Evolutionary conservation across 2,888 invertebrate species (phyloP), one percentile per base, ranked within the genome.

Genomic region (Eueremaeus valkanovi): DNA sequence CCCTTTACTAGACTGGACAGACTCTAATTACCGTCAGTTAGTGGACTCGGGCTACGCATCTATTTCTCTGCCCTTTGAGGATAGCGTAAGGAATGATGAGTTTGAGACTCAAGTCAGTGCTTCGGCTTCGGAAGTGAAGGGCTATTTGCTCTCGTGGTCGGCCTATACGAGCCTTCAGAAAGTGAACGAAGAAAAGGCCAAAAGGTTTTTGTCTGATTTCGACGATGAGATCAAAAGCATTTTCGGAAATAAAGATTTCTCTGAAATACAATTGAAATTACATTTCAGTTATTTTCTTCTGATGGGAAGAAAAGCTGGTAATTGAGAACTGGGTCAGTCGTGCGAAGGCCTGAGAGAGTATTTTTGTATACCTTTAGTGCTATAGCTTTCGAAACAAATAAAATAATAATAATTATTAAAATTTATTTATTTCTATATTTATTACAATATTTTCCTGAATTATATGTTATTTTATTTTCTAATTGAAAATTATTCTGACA

Each of bases 121-220:
- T 6, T 27, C 77, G 3, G 49, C 75, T 21, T 61, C 72, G 24
- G 78, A 79, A 16, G 55, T 79, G 8, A 45, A n/a, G 29, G 77
- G 77, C 49, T 78, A 79, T 51, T 33, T 79, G 5, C 74, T 68
- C 21, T 76, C 78, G 18, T 79, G 79, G 79, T 78, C 77, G 31
- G 75, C 76, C 0, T 79, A 76, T 74, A 75, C 77, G 63, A 77
- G 74, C 18, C 68, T 77, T 18, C 55, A 33, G 0, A 73, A 66
- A n/a, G 58, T 73, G n/a, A 66, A 79, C 36, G 13, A 74, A 51
- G 33, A 74, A 24, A 70, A 55, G n/a, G 78, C 76, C 13, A 31
- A 73, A 5, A 24, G 36, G 27, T 49, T 78, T 9, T 45, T 77
- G 13, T 40, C 42, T 0, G 58, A 73, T n/a, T 45, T 78, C 36